Conservation (phyloP, 2,113 vertebrate genomes). For the Isurus oxyrinchus region DNA sequence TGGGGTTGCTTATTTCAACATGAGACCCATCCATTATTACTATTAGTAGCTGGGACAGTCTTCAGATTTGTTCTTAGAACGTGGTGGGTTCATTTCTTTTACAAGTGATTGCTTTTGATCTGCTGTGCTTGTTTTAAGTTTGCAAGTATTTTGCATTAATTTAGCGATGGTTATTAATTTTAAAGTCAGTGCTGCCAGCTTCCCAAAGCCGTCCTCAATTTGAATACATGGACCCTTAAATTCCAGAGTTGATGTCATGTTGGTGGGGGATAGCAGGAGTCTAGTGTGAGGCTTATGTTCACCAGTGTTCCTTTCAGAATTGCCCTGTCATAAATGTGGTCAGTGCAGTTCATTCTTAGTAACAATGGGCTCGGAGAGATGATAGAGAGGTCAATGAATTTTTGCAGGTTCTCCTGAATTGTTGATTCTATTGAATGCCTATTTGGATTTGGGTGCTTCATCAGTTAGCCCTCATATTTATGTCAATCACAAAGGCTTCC, state of each 20-base stretch:
- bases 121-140: neutral
- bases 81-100: neutral
- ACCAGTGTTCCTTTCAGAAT: neutral
- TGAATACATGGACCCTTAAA: neutral
- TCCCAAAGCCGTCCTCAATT: neutral
- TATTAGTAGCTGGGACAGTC: neutral
- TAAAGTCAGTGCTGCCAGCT: neutral
- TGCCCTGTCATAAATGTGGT: neutral
- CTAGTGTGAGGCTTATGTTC: neutral
- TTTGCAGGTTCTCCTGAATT: neutral
- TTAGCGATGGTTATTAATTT: neutral
- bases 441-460: neutral
- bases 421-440: neutral
- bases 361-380: neutral
- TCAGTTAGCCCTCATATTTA: neutral
- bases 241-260: neutral
- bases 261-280: neutral
- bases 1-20: neutral
- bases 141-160: neutral
- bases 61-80: constrained; percentile 14
- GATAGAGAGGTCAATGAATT: neutral
- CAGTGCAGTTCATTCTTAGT: neutral
- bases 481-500: neutral
- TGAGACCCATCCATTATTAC: neutral
- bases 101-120: neutral